Percentiles rank a stretch among this genome's conserved stretches.
Conservation (phyloP, 2,888 invertebrate genomes). For the Ennomos erosarius region DNA sequence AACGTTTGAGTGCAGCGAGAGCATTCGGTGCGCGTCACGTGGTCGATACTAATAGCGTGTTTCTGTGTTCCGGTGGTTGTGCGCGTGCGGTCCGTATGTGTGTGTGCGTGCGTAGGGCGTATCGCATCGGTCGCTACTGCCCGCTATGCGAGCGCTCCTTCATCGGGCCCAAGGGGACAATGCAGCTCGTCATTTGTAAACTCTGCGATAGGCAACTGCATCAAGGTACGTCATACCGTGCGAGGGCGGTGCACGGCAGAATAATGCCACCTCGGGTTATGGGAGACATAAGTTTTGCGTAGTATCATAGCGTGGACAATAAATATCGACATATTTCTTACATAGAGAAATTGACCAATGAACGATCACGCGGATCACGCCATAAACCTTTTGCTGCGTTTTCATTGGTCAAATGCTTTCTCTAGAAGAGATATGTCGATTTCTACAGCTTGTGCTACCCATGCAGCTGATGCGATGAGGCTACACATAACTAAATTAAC, state of each 20-base stretch:
- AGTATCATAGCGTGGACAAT: neutral
- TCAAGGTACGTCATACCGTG: conserved; percentile 79
- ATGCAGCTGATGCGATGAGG: neutral
- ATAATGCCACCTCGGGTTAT: conserved; percentile 32
- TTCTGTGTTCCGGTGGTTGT: conserved; percentile 83
- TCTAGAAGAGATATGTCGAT: no score
- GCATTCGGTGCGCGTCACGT: conserved; percentile 48
- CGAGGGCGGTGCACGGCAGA: conserved; percentile 37
- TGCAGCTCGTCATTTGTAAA: conserved; percentile 86
- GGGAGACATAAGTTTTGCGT: neutral
- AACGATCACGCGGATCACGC: no score
- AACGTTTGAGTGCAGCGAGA: conserved; percentile 49
- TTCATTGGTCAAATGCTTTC: no score
- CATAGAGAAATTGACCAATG: no score
- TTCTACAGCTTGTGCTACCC: no score
- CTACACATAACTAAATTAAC: conserved; percentile 1
- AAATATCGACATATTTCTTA: no score
- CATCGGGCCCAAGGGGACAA: conserved; percentile 88
- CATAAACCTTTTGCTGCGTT: no score
- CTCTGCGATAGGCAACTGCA: conserved; percentile 85
- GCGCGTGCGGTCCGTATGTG: conserved; percentile 77
- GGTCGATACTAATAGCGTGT: conserved; percentile 82
- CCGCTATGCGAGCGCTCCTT: conserved; percentile 89
- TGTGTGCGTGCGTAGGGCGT: conserved; percentile 86
- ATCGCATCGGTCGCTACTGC: conserved; percentile 90